Percentiles rank a stretch among this genome's conserved stretches.
These are phyloP conservation scores for Dryomyza anilis DNA, from an alignment of 2,888 invertebrate genomes.

Conservation along the genomic window DNA sequence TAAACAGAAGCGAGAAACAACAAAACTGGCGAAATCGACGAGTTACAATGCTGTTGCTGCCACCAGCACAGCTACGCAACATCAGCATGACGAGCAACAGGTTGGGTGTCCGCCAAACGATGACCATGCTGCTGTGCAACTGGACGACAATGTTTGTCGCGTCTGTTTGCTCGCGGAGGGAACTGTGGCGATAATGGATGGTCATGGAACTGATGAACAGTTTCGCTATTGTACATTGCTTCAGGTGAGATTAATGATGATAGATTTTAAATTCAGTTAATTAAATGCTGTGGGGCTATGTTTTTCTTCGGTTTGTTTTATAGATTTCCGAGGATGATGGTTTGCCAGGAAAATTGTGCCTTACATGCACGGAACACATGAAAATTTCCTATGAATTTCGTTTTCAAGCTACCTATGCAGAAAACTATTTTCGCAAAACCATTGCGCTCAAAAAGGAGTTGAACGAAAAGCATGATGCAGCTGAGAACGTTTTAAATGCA, in stretches of 20 bases:
- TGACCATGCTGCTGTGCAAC: constrained; percentile 7
- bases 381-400: constrained; percentile 39
- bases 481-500: not conserved
- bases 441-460: constrained; percentile 32
- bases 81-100: not conserved
- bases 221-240: constrained; percentile 37
- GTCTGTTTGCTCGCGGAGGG: constrained; percentile 36
- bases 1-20: not conserved
- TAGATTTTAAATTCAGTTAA: too few relatives aligned
- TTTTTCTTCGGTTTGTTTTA: not conserved
- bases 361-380: constrained; percentile 34
- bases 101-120: too few relatives aligned
- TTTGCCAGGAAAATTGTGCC: constrained; percentile 35
- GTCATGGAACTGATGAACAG: constrained; percentile 36
- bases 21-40: constrained; percentile 16
- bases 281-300: too few relatives aligned
- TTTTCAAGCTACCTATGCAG: constrained; percentile 38
- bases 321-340: constrained; percentile 35
- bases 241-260: too few relatives aligned
- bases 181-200: constrained; percentile 35
- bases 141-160: constrained; percentile 35
- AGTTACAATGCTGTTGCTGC: not conserved
- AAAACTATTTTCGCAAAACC: constrained; percentile 36
- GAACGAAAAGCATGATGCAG: not conserved
- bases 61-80: too few relatives aligned